Percentiles rank a stretch among this genome's conserved stretches.
Conservation (phyloP, 2,113 vertebrate genomes). For the Ptyas mucosa region DNA sequence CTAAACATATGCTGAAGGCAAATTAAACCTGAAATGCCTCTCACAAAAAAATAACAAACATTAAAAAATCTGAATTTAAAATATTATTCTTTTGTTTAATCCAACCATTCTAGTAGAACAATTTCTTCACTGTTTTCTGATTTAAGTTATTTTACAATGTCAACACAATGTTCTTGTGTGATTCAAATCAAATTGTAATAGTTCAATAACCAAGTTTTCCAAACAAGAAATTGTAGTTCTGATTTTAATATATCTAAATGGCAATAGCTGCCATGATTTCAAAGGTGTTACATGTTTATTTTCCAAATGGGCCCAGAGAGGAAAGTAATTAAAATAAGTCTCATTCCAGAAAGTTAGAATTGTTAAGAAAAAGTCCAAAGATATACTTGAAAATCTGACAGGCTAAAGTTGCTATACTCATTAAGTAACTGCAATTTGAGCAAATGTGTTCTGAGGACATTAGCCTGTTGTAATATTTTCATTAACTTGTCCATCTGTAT, state of each 20-base stretch:
- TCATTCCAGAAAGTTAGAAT: background rate
- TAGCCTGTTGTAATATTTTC: background rate
- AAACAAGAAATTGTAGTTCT: background rate
- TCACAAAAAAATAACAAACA: background rate
- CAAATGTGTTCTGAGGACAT: background rate
- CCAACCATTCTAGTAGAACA: background rate
- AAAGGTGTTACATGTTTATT: background rate
- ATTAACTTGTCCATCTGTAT: background rate
- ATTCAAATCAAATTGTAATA: background rate
- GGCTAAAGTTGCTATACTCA: background rate
- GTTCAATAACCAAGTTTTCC: background rate
- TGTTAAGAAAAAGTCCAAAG: background rate
- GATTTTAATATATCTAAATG: background rate
- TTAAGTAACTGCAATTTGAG: background rate
- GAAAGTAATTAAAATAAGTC: background rate
- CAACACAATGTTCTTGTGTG: background rate
- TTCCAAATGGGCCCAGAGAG: background rate
- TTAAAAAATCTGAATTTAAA: background rate
- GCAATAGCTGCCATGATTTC: background rate
- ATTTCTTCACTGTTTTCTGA: background rate
- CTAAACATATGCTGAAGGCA: background rate
- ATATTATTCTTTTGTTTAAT: background rate
- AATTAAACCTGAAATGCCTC: background rate
- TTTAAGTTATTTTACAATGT: background rate
- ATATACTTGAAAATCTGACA: background rate